Percentiles rank a stretch among this genome's conserved stretches.
Evolutionary conservation across 2,113 vertebrate genomes (phyloP).

Genomic region (Brachyistius frenatus): DNA sequence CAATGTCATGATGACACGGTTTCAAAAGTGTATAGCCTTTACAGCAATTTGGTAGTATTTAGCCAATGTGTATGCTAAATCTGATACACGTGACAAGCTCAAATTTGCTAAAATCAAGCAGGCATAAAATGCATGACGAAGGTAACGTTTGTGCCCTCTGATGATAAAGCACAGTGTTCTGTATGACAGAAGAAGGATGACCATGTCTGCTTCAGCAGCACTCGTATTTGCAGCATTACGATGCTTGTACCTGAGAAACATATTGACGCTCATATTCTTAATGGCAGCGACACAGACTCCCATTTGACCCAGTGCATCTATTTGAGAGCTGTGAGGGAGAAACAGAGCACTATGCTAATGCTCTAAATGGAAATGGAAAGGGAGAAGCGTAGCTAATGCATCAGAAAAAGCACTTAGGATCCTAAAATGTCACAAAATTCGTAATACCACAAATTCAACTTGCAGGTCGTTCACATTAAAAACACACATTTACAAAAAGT

Average conservation of each 20-base stretch:
- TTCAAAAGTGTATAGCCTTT: too few relatives aligned
- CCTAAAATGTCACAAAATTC: constrained; percentile 50
- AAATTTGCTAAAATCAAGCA: background rate
- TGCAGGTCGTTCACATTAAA: constrained; percentile 25
- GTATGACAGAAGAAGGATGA: background rate
- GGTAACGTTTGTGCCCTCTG: background rate
- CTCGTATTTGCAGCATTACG: constrained; percentile 11
- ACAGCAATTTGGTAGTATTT: too few relatives aligned
- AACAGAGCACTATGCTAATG: constrained; percentile 39
- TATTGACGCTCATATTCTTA: constrained; percentile 13
- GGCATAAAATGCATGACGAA: background rate
- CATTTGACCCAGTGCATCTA: constrained; percentile 32
- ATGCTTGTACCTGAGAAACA: constrained; percentile 4
- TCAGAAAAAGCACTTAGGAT: constrained; percentile 54
- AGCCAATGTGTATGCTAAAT: too few relatives aligned
- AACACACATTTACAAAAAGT: background rate
- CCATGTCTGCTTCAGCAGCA: background rate
- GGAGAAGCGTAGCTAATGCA: constrained; percentile 40
- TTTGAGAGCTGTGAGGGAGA: constrained; percentile 38
- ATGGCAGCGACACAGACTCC: constrained; percentile 30
- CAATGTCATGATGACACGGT: background rate
- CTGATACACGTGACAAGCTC: background rate
- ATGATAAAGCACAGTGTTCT: background rate
- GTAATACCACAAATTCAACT: constrained; percentile 22
- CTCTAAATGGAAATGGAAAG: constrained; percentile 21